Evolutionary conservation across 2,113 vertebrate genomes (phyloP).

Genomic region (Platichthys stellatus): DNA sequence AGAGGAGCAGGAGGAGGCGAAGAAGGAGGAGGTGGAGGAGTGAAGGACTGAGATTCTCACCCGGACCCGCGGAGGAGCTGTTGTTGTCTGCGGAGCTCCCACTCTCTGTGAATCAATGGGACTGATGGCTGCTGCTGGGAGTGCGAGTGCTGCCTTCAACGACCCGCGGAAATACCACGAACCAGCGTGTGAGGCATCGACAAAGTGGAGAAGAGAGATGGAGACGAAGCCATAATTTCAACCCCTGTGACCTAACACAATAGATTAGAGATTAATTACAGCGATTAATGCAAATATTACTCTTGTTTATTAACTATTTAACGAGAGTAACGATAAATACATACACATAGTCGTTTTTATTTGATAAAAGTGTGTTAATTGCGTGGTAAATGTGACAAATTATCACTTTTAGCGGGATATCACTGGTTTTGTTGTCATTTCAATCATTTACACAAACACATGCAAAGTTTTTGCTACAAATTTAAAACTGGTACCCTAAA

Average conservation of each 20-base stretch:
- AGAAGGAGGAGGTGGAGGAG: background rate
- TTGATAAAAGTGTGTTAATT: too few species aligned
- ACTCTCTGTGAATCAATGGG: constrained; percentile 72
- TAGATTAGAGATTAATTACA: too few species aligned
- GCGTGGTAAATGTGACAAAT: too few species aligned
- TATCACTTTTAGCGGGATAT: too few species aligned
- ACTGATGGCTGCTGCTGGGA: constrained; percentile 57
- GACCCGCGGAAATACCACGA: background rate
- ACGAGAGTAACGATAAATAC: too few species aligned
- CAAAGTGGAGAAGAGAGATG: background rate
- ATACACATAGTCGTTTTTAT: too few species aligned
- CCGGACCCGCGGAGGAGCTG: constrained; percentile 74
- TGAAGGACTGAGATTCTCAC: constrained; percentile 67
- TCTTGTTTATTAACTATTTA: too few species aligned
- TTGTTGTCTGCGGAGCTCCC: constrained; percentile 71
- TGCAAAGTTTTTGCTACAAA: background rate
- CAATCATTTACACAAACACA: too few species aligned
- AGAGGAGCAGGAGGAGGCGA: too few species aligned
- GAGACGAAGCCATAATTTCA: background rate
- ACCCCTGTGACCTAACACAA: too few species aligned
- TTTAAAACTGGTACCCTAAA: background rate
- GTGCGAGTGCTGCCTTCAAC: background rate
- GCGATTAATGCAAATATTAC: too few species aligned
- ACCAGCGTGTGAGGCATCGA: background rate
- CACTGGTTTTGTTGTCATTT: too few species aligned